Conservation (phyloP, 1,140 invertebrate species). For the Teleopsis dalmanni region DNA sequence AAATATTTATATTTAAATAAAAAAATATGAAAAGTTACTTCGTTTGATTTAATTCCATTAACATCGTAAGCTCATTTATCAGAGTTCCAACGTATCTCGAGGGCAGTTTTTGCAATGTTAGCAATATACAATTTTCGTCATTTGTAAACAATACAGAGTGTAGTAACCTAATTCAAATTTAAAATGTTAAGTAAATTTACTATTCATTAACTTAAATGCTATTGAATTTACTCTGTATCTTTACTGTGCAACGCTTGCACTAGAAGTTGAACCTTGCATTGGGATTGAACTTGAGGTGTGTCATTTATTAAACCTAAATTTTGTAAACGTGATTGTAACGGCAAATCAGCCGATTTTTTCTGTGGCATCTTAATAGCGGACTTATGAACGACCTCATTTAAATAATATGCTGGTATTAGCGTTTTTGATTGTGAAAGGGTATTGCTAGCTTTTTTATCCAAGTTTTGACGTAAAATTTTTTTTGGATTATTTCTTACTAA, state of each 20-base stretch:
- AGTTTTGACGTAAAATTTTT: slow-evolving; percentile 19
- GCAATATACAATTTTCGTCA: slow-evolving; percentile 52
- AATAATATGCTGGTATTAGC: slow-evolving; percentile 43
- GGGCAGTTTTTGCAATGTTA: slow-evolving; percentile 56
- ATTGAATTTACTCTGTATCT: slow-evolving; percentile 51
- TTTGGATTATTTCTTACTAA: slow-evolving; percentile 49
- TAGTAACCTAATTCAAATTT: slow-evolving; percentile 43
- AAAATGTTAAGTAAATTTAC: neutral
- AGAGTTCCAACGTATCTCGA: slow-evolving; percentile 54
- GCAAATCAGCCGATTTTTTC: slow-evolving; percentile 54
- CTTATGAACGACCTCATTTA: slow-evolving; percentile 35
- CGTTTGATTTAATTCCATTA: slow-evolving; percentile 55
- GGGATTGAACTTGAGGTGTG: slow-evolving; percentile 41
- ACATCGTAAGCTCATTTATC: slow-evolving; percentile 53
- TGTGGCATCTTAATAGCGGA: slow-evolving; percentile 43
- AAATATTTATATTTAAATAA: slow-evolving; percentile 7
- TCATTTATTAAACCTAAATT: slow-evolving; percentile 55
- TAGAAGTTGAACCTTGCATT: slow-evolving; percentile 65
- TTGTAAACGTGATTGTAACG: slow-evolving; percentile 65
- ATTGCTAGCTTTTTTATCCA: slow-evolving; percentile 32
- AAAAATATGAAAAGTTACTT: slow-evolving; percentile 45
- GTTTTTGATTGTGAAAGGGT: slow-evolving; percentile 44
- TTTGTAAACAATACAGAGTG: slow-evolving; percentile 50
- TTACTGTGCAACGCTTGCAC: slow-evolving; percentile 72
- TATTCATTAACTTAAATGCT: neutral